Evolutionary conservation across 2,797 vertebrate species (phyloP), one percentile per base, ranked within the genome.

Genomic region (Thunnus albacares): DNA sequence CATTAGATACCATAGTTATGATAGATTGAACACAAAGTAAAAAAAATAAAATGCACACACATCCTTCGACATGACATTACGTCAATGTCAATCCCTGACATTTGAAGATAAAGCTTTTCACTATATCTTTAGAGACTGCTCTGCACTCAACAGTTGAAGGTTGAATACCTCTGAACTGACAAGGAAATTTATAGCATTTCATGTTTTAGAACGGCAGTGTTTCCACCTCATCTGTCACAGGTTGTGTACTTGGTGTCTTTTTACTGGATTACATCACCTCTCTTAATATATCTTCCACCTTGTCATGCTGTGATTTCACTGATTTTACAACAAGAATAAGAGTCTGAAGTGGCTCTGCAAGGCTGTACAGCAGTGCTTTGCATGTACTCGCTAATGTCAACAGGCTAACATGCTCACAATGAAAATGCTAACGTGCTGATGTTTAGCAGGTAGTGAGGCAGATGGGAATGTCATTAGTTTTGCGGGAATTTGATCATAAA

Each of bases 51-150:
- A 30, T 22, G 4, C 24, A 24, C 7, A 24, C 57, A 33, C 18
- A 58, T 59, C 4, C 24, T 17, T n/a, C 13, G 0, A 49, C 3
- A 10, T 68, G 24, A 70, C 55, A 58, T 47, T 24, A 24, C 24
- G 24, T 24, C 55, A 41, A 1, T 55, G 2, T 22, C 10, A 60
- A 1, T 66, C 24, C 33, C 15, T 76, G 68, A 79, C 53, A 72
- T 74, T 83, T 60, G 9, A 69, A 43, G 45, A 67, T 67, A 68
- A 69, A 15, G 1, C 9, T 58, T 73, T 33, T 52, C 3, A 61
- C 77, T 65, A 57, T 57, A 41, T 43, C 78, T 35, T 59, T 30
- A 22, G 20, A 43, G 8, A 28, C 17, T 6, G 13, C 5, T 43
- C 6, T 38, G 47, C 20, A 33, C 1, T 62, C 15, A 60, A 22